Base-by-base conservation (phyloP, 2,797 vertebrate genomes). In the Amblyraja radiata region DNA sequence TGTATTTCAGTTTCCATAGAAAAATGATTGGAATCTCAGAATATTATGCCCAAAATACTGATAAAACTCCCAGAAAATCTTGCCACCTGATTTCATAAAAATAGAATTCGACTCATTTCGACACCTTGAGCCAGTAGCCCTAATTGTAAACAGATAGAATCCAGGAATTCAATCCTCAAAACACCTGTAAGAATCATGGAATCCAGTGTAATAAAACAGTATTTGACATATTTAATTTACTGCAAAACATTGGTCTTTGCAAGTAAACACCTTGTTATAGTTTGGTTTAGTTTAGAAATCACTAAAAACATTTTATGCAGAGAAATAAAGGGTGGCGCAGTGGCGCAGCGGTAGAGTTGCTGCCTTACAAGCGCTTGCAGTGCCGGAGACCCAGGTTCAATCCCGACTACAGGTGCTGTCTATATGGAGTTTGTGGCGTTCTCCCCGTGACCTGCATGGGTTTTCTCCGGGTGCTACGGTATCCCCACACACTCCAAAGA, bases 71-170 rank as follows among this genome's bases (percentile, higher is more conserved):
- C 63, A n/a, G 80, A 86, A 86, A 65, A 65, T 63, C 83, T n/a
- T 32, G 68, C 18, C 9, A 16, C 65, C 21, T 23, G 0, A 7
- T 88, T 32, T 32, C 32, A 68, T 68, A 68, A 88, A 88, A 88
- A 68, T 36, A 63, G 84, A 88, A 88, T 88, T 88, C n/a, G 61
- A 88, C 61, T 88, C 84, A 88, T 65, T 88, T 16, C n/a, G 84
- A 65, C 39, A 88, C 63, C 63, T 32, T 88, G 61, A 88, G 36
- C n/a, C 84, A 88, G 63, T 88, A 68, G 84, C 63, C 63, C 63
- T 88, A 68, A 88, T 36, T 88, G n/a, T 88, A 68, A 88, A 21
- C 84, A 88, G 84, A 88, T 63, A 68, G 84, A 88, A 68, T 68
- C 61, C 61, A 32, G 84, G 84, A 88, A 88, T 68, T 68, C 63